Conservation (phyloP, 2,888 invertebrate species). For the Cylindroiulus punctatus region DNA sequence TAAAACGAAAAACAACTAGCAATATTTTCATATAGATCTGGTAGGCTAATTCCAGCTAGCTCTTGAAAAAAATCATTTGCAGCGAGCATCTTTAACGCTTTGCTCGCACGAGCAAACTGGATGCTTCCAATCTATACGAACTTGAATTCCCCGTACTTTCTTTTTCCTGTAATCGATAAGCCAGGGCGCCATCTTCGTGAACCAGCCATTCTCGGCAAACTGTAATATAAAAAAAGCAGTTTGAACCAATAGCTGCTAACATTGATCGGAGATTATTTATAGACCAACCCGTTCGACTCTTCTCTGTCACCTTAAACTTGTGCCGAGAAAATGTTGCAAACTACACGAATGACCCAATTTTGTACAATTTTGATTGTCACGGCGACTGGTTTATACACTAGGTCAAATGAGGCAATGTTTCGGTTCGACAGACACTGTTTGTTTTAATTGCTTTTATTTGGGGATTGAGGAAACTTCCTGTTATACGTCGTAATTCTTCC, state of each 20-base stretch:
- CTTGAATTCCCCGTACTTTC: constrained; percentile 74
- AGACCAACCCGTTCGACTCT: no score
- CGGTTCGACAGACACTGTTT: neutral
- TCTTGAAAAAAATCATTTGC: neutral
- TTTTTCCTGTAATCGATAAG: constrained; percentile 81
- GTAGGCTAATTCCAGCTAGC: neutral
- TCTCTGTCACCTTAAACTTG: no score
- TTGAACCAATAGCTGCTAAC: no score
- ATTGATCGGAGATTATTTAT: no score
- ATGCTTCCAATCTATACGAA: neutral
- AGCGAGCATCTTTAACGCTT: no score
- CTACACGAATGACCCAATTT: neutral
- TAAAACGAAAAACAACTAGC: neutral
- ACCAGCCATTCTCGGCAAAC: constrained; percentile 86
- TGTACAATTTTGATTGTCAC: neutral
- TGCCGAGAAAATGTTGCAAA: neutral
- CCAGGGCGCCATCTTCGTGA: constrained; percentile 83
- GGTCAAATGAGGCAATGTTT: neutral
- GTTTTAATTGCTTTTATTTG: neutral
- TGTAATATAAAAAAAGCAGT: constrained; percentile 63
- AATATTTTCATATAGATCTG: neutral
- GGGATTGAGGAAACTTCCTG: neutral
- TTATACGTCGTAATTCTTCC: neutral
- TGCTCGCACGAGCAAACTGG: neutral
- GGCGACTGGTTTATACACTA: neutral